Evolutionary conservation across 2,113 vertebrate species (phyloP).

Genomic region (Castor canadensis): DNA sequence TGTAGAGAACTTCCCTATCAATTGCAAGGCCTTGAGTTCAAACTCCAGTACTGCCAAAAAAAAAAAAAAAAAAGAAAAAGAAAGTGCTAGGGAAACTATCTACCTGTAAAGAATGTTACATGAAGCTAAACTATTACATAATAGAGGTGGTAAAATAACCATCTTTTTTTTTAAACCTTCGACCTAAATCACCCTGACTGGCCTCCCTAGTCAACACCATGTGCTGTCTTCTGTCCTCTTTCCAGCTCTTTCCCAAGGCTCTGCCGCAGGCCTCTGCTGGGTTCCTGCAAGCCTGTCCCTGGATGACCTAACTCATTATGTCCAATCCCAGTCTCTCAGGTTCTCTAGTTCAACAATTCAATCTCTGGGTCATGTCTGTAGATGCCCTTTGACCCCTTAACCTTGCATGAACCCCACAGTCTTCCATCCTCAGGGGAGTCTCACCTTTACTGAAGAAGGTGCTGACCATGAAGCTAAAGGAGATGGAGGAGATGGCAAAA

Average conservation of each 20-base stretch:
- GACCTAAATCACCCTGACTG: too few species aligned
- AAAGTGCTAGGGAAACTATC: background rate
- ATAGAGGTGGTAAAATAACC: background rate
- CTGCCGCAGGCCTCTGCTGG: background rate
- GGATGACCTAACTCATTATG: too few species aligned
- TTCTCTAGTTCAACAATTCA: background rate
- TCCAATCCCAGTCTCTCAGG: background rate
- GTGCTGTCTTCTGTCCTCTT: background rate
- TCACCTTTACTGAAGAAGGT: slow-evolving; percentile 96
- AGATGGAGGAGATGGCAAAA: slow-evolving; percentile 93
- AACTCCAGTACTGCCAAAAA: too few species aligned
- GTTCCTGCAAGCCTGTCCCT: background rate
- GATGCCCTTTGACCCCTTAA: background rate
- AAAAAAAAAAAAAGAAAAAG: too few species aligned
- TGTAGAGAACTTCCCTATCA: too few species aligned
- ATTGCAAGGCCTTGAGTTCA: too few species aligned
- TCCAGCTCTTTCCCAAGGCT: background rate
- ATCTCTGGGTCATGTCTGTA: background rate
- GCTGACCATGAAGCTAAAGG: slow-evolving; percentile 99
- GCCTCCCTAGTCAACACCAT: background rate
- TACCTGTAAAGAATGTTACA: background rate
- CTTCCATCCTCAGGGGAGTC: background rate
- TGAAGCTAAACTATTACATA: background rate
- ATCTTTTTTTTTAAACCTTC: too few species aligned
- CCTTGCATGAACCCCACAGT: background rate